Conservation (phyloP, 2,888 invertebrate species). For the Lasioglossum calceatum region DNA sequence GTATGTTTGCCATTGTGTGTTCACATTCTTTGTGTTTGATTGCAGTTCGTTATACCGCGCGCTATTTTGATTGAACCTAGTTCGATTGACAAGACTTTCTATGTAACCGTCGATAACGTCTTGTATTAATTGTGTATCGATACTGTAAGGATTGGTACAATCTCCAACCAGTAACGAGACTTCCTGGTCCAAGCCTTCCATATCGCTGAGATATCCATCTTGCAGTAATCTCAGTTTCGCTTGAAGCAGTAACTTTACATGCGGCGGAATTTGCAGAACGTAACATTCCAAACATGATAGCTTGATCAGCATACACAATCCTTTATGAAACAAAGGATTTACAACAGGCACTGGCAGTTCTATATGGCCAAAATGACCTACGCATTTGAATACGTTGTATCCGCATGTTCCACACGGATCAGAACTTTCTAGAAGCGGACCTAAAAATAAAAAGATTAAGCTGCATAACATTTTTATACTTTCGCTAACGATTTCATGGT, state of each 20-base stretch:
- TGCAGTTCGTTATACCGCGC: conserved; percentile 82
- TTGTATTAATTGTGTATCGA: conserved; percentile 80
- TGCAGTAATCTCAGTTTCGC: conserved; percentile 90
- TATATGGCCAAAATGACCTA: conserved; percentile 98
- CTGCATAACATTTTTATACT: background rate
- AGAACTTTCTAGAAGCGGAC: conserved; percentile 53
- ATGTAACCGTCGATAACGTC: conserved; percentile 85
- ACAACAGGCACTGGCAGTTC: conserved; percentile 94
- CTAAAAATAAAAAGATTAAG: conserved; percentile 41
- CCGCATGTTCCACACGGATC: conserved; percentile 93
- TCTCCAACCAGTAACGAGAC: conserved; percentile 77
- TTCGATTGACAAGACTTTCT: conserved; percentile 71
- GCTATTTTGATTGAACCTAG: conserved; percentile 72
- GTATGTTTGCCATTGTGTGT: conserved; percentile 85
- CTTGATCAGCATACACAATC: conserved; percentile 89
- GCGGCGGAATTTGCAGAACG: conserved; percentile 88
- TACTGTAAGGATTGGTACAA: conserved; percentile 10
- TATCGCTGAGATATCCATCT: conserved; percentile 90
- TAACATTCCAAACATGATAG: conserved; percentile 90
- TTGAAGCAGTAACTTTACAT: conserved; percentile 86
- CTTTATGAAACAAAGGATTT: conserved; percentile 95
- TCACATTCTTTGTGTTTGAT: conserved; percentile 84
- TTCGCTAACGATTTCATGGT: background rate
- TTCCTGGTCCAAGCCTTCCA: conserved; percentile 88
- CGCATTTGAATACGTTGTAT: conserved; percentile 88